These are phyloP conservation scores for Aphelenchoides besseyi DNA, from an alignment of 1,140 invertebrate species.

Conservation along the genomic window DNA sequence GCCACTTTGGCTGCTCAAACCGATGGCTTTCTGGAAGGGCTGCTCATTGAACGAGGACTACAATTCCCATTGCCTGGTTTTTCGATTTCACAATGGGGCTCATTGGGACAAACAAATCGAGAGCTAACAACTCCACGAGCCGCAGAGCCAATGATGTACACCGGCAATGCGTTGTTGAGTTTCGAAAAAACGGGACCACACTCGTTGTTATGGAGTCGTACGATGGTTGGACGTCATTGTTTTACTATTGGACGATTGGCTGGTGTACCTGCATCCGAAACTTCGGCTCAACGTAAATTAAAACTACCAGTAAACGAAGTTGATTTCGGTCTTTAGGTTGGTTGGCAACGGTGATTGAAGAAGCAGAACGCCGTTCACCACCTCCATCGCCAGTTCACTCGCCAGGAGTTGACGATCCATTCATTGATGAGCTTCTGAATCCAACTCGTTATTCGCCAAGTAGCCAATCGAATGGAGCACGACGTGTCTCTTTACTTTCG, in stretches of 20 bases:
- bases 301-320: too few species aligned
- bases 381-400: neutral
- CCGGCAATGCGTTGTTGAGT: conserved; percentile 26
- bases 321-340: neutral
- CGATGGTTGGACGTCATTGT: conserved; percentile 38
- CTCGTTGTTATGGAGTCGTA: conserved; percentile 33
- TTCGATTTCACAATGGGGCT: conserved; percentile 54
- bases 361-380: neutral
- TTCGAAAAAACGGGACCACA: conserved; percentile 21
- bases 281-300: neutral
- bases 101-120: conserved; percentile 15
- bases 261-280: conserved; percentile 3
- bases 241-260: conserved; percentile 30
- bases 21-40: conserved; percentile 50
- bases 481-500: neutral
- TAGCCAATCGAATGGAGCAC: neutral
- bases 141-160: neutral
- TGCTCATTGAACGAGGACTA: conserved; percentile 33
- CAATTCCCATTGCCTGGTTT: conserved; percentile 58
- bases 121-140: neutral
- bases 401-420: conserved; percentile 4
- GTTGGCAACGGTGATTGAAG: neutral
- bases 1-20: conserved; percentile 21
- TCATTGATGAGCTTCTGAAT: conserved; percentile 3
- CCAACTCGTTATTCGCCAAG: neutral